These are phyloP conservation scores for Myripristis murdjan DNA, from an alignment of 2,797 vertebrate genomes.

Conservation along the genomic window DNA sequence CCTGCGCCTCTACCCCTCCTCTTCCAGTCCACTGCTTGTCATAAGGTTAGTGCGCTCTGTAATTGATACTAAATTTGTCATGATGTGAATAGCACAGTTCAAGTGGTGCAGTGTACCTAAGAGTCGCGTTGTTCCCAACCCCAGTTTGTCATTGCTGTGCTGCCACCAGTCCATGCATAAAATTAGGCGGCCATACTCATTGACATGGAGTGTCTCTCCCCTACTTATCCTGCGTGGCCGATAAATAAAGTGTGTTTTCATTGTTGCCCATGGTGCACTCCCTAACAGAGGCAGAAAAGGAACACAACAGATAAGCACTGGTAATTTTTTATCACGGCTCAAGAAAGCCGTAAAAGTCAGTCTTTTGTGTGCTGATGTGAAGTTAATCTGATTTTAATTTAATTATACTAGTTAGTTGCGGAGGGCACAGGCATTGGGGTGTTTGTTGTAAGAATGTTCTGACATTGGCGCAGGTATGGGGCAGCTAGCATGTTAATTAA, in stretches of 20 bases:
- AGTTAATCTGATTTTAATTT: slow-evolving; percentile 92
- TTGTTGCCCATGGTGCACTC: slow-evolving; percentile 67
- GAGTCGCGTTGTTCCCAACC: slow-evolving; percentile 67
- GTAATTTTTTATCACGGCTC: slow-evolving; percentile 41
- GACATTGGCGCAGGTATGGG: slow-evolving; percentile 92
- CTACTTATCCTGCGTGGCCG: slow-evolving; percentile 59
- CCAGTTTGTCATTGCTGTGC: slow-evolving; percentile 71
- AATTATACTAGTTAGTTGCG: slow-evolving; percentile 86
- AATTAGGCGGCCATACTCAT: slow-evolving; percentile 70
- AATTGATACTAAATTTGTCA: slow-evolving; percentile 85
- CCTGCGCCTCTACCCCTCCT: slow-evolving; percentile 67
- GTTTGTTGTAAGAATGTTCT: slow-evolving; percentile 91
- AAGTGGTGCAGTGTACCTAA: slow-evolving; percentile 73
- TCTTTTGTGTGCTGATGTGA: slow-evolving; percentile 84
- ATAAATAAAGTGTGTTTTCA: slow-evolving; percentile 80
- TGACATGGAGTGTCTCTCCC: slow-evolving; percentile 72
- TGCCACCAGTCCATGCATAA: slow-evolving; percentile 72
- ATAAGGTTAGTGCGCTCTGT: slow-evolving; percentile 78
- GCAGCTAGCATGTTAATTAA: slow-evolving; percentile 92
- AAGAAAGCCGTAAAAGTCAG: slow-evolving; percentile 77
- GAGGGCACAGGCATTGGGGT: slow-evolving; percentile 86
- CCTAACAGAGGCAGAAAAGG: slow-evolving; percentile 52
- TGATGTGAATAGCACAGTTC: slow-evolving; percentile 80
- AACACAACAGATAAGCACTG: slow-evolving; percentile 75
- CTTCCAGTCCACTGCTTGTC: slow-evolving; percentile 71